Evolutionary conservation across 2,797 vertebrate species (phyloP), one percentile per base, ranked within the genome.

Genomic region (Eulemur albifrons): DNA sequence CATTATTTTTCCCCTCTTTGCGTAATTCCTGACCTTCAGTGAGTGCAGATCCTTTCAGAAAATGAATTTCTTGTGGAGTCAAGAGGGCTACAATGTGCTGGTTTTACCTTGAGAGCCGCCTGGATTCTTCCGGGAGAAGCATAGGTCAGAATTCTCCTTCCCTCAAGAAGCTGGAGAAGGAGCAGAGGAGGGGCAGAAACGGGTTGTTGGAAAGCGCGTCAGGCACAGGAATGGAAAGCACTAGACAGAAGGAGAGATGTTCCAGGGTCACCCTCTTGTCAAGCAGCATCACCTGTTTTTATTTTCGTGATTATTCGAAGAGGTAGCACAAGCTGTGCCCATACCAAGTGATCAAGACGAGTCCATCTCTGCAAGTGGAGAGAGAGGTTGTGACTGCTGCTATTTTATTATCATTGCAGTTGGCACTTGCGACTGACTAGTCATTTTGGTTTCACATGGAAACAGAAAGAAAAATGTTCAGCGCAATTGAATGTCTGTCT

Each of bases 341-440:
- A 0, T 1, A 4, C 2, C 2, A 0, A 13, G 21, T 40, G 43
- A 38, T 2, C 4, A 7, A 10, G 38, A 5, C 2, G 21, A 27
- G 14, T 32, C 38, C 48, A 0, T 5, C 45, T 21, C 23, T 3
- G 5, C 35, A 13, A 43, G 72, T 9, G 1, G 38, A 81, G 12
- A 35, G 2, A 4, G 50, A 6, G 52, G 48, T 9, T 20, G 0
- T 4, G 27, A 3, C 40, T 3, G 5, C n/a, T 14, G 65, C 20
- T 4, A 0, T n/a, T 32, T 43, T 25, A 18, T 27, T 10, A 2
- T 2, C 35, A 1, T 11, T 40, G 4, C 1, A 4, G 7, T 32
- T n/a, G 35, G 40, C 30, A 0, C 57, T 43, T n/a, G 70, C 1
- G 12, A 2, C 32, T 7, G 50, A 43, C 25, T 23, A 14, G 69